A percentile compares a stretch with the other conserved stretches of the same genome.
Evolutionary conservation across 2,797 vertebrate genomes (phyloP).

Genomic region (Typhlichthys subterraneus): DNA sequence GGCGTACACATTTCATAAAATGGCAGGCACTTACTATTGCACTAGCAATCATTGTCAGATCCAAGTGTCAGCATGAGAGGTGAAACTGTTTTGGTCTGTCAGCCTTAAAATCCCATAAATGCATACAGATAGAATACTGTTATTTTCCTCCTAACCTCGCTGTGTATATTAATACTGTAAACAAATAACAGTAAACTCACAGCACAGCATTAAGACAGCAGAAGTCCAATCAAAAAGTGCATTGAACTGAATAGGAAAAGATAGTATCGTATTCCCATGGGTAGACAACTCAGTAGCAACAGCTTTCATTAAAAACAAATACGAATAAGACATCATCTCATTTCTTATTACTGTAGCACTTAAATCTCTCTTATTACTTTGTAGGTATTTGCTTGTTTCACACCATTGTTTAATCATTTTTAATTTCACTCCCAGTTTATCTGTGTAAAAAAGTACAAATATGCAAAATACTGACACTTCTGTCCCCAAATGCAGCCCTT

Average conservation of each 20-base stretch:
- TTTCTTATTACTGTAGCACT: too few species aligned
- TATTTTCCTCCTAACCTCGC: constrained; percentile 15
- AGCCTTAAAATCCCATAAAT: constrained; percentile 10
- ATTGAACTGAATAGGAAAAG: constrained; percentile 16
- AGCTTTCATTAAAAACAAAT: too few species aligned
- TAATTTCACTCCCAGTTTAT: too few species aligned
- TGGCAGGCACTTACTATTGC: constrained; percentile 42
- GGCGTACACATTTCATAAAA: constrained; percentile 49
- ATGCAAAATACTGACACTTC: too few species aligned
- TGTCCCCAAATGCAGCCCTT: too few species aligned
- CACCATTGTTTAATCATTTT: too few species aligned
- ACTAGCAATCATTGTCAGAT: constrained; percentile 37
- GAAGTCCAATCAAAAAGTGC: constrained; percentile 7
- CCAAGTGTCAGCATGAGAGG: constrained; percentile 17
- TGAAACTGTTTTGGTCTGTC: constrained; percentile 22
- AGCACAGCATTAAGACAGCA: background rate
- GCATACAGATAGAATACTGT: constrained; percentile 5
- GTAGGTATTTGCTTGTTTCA: too few species aligned
- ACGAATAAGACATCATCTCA: too few species aligned
- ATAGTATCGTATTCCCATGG: constrained; percentile 6
- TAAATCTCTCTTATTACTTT: too few species aligned
- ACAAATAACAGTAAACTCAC: constrained; percentile 12
- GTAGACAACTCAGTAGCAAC: background rate
- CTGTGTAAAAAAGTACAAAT: too few species aligned
- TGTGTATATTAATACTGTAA: constrained; percentile 13